Base-by-base conservation (phyloP, 2,113 vertebrate species). In the Agapornis roseicollis region DNA sequence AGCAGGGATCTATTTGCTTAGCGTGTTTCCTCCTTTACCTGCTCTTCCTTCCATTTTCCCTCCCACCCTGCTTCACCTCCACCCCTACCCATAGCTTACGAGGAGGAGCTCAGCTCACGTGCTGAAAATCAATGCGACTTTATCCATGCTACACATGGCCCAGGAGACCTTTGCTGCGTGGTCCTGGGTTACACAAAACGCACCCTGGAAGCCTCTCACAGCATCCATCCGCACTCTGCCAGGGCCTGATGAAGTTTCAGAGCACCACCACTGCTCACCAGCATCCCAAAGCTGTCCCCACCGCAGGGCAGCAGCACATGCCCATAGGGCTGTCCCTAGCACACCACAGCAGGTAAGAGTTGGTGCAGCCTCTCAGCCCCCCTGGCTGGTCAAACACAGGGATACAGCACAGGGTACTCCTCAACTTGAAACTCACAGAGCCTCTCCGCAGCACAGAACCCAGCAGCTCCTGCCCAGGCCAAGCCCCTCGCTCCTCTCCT, bases 311-410 rank as follows among this genome's bases (percentile, higher is more conserved):
- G 60, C 42, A 2, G 14, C 35, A 1, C 2, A 0, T 6, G 16
- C 31, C 47, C 35, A 1, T 1, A 1, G 13, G 53, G 53, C 41
- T 53, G 53, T 31, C 53, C 55, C 8, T 33, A 7, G 2, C n/a
- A 1, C 69, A 2, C 41, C 11, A 1, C 13, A 37, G 11, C 55
- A 9, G 11, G 58, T 41, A 11, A 5, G 0, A 29, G 14, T 42
- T 6, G 29, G 2, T 1, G 5, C 41, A 12, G 29, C 15, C 44
- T 28, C 33, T 6, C 5, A 5, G 6, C 33, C 7, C 1, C 27
- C 33, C 2, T 16, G 13, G 33, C 35, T 18, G 6, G 2, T 14
- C 1, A 4, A 53, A n/a, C 1, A 2, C 27, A 4, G 0, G 2
- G 19, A 4, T 1, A 15, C 17, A 5, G 19, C 17, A 0, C 56